Percentiles rank a stretch among this genome's conserved stretches.
Evolutionary conservation across 2,797 vertebrate species (phyloP).

Genomic region (Anomalospiza imberbis): DNA sequence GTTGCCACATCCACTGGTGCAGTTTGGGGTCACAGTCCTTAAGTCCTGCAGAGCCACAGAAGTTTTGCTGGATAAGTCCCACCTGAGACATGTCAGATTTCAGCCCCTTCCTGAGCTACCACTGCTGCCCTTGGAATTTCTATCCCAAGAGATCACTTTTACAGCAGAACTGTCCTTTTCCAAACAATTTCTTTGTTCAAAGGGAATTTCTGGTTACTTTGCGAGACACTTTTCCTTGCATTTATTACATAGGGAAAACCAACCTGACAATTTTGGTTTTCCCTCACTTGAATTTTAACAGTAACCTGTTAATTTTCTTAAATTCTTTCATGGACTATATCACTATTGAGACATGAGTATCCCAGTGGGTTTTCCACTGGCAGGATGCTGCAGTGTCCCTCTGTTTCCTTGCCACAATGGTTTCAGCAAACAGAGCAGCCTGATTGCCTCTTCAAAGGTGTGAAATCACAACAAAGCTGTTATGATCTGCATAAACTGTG

Average conservation of each 20-base stretch:
- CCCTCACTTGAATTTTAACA: not conserved
- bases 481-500: not conserved
- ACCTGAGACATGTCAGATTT: not conserved
- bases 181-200: not conserved
- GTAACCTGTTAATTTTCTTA: not conserved
- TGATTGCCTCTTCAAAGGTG: not conserved
- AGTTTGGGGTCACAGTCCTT: not conserved
- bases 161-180: not conserved
- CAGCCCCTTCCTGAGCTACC: not conserved
- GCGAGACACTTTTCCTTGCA: not conserved
- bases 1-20: not conserved
- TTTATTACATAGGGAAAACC: not conserved
- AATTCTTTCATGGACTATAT: not conserved
- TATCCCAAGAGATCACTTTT: not conserved
- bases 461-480: not conserved
- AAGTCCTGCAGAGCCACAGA: not conserved
- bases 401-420: not conserved
- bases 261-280: not conserved
- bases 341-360: rapidly evolving
- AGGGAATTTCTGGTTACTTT: not conserved
- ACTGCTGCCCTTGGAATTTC: not conserved
- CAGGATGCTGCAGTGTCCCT: not conserved
- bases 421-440: not conserved
- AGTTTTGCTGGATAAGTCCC: not conserved
- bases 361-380: not conserved